Conservation (phyloP, 2,888 invertebrate species). For the Arenicola marina region DNA sequence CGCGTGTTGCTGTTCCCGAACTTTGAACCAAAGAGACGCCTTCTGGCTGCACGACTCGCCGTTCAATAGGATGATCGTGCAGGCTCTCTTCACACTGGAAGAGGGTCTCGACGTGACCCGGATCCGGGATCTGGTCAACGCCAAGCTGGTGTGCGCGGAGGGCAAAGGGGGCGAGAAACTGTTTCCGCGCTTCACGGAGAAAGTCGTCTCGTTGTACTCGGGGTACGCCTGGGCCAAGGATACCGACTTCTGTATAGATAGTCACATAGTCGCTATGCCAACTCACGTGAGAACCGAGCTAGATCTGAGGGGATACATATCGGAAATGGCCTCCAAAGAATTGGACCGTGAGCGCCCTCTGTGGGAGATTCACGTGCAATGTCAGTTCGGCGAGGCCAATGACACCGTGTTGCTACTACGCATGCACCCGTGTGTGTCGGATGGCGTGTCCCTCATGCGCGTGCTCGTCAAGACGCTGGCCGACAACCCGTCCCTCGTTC, state of each 20-base stretch:
- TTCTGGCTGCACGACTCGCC: slow-evolving; percentile 62
- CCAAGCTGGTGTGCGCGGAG: slow-evolving; percentile 61
- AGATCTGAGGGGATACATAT: slow-evolving; percentile 63
- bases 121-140: slow-evolving; percentile 62
- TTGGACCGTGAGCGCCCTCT: slow-evolving; percentile 63
- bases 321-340: slow-evolving; percentile 60
- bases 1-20: slow-evolving; percentile 48
- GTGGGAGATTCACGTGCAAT: slow-evolving; percentile 66
- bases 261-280: slow-evolving; percentile 63
- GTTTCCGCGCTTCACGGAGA: slow-evolving; percentile 64
- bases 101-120: slow-evolving; percentile 61
- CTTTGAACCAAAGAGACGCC: slow-evolving; percentile 61
- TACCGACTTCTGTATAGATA: slow-evolving; percentile 63
- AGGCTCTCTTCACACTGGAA: slow-evolving; percentile 64
- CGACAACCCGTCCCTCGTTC: slow-evolving; percentile 45
- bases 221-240: slow-evolving; percentile 65
- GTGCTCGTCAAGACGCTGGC: slow-evolving; percentile 59
- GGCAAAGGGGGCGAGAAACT: slow-evolving; percentile 55
- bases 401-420: slow-evolving; percentile 63
- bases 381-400: slow-evolving; percentile 59
- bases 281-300: slow-evolving; percentile 50
- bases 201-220: slow-evolving; percentile 57
- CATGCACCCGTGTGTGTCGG: slow-evolving; percentile 65
- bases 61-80: slow-evolving; percentile 56
- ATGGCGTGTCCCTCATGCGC: slow-evolving; percentile 65